Base-by-base conservation (phyloP, 2,888 invertebrate genomes). In the Eretmocerus hayati region DNA sequence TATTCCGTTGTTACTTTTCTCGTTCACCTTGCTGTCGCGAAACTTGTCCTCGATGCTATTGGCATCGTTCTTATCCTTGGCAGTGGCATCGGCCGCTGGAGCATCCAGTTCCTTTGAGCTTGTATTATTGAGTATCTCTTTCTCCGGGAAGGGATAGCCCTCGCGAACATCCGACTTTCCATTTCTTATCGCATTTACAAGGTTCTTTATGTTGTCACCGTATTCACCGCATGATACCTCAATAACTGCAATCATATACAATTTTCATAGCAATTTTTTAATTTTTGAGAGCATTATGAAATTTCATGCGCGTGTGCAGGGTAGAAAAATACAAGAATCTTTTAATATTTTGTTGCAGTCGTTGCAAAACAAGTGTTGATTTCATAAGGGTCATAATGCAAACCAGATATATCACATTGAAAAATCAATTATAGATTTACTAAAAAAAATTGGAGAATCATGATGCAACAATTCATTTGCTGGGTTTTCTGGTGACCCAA, bases 171-270 rank as follows among this genome's bases (percentile, higher is more conserved):
- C 89, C 59, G 83, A 78, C 63, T 84, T 83, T 44, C 92, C 90
- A 69, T 90, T 90, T 56, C 85, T 81, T 44, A 93, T 90, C 6
- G 92, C 91, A 8, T 82, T 81, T 5, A 92, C 90, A 44, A 93
- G 74, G 61, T 84, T 87, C 56, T 83, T 81, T 1, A 86, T 88
- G 63, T 92, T 87, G 65, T 92, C 90, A 46, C 96, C 96, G 68
- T 95, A 93, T 72, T 96, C 95, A 0, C 95, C 95, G 66, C 93
- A 92, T 0, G 95, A 92, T 4, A 96, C 92, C 74, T 96, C 95
- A 73, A 94, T 93, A 59, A 93, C 82, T 82, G 68, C 15, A 49
- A 59, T 13, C 19, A 36, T 19, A n/a, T n/a, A n/a, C n/a, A n/a
- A n/a, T n/a, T n/a, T n/a, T n/a, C n/a, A n/a, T n/a, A n/a, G n/a